Conservation (phyloP, 2,888 invertebrate genomes). For the Macaria liturata region DNA sequence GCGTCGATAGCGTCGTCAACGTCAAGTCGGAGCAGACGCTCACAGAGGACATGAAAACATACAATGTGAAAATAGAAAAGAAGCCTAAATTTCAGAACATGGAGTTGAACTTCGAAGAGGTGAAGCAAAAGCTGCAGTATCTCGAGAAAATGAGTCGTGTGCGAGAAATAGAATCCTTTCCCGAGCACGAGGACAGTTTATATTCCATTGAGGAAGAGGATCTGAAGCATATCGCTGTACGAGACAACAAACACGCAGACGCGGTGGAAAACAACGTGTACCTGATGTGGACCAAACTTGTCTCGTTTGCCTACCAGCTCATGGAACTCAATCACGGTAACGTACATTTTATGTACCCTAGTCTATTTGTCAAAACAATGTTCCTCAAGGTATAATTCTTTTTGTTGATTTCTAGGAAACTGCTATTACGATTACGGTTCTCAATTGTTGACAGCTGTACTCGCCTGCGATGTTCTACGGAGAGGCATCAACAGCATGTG, state of each 20-base stretch:
- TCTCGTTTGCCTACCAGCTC: constrained; percentile 69
- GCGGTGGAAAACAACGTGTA: constrained; percentile 46
- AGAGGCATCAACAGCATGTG: constrained; percentile 67
- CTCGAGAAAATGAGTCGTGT: constrained; percentile 52
- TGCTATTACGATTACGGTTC: constrained; percentile 72
- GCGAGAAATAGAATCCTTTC: constrained; percentile 42
- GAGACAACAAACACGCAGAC: constrained; percentile 31
- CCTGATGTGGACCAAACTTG: constrained; percentile 65
- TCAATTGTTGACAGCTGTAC: constrained; percentile 67
- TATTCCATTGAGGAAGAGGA: constrained; percentile 31
- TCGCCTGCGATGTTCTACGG: constrained; percentile 69
- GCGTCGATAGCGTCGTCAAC: constrained; percentile 50
- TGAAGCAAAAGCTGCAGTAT: constrained; percentile 56
- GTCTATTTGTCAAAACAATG: constrained; percentile 2
- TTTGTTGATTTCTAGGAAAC: constrained; percentile 54
- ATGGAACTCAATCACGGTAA: constrained; percentile 67
- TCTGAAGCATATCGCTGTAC: constrained; percentile 22
- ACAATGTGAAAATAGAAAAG: constrained; percentile 23
- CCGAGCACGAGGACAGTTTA: constrained; percentile 38
- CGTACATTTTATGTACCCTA: constrained; percentile 3
- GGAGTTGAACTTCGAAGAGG: constrained; percentile 54
- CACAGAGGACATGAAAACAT: constrained; percentile 41
- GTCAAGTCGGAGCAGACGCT: constrained; percentile 40
- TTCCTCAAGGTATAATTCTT: background rate
- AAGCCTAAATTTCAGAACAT: constrained; percentile 50